Conservation (phyloP, 35 echinoderm and acorn worm genomes). For the Stichopus chloronotus region DNA sequence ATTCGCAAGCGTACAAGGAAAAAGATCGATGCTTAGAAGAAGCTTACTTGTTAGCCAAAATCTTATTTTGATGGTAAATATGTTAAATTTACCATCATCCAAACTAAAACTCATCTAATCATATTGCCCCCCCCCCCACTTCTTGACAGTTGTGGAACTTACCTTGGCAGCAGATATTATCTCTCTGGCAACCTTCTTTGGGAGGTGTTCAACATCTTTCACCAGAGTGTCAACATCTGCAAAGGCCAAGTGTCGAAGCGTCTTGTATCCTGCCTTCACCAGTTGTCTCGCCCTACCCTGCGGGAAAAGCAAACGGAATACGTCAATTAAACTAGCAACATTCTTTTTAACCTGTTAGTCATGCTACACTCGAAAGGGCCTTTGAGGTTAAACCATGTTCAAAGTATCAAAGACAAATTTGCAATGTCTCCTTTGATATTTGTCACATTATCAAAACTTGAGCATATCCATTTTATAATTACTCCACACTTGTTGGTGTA, state of each 20-base stretch:
- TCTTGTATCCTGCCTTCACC: conserved; percentile 85
- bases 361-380: not conserved
- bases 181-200: conserved; percentile 76
- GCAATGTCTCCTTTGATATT: no score
- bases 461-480: no score
- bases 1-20: no score
- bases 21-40: no score
- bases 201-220: conserved; percentile 70
- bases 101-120: not conserved
- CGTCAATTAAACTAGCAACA: not conserved
- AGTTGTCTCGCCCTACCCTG: conserved; percentile 89
- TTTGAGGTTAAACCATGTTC: not conserved
- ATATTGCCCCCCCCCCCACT: not conserved
- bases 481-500: no score
- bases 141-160: not conserved
- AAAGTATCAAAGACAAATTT: no score
- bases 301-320: not conserved
- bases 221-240: conserved; percentile 65
- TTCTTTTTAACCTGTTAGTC: no score
- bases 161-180: conserved; percentile 95
- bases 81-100: no score
- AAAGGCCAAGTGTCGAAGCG: conserved; percentile 80
- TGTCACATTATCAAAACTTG: no score
- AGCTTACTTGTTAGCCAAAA: no score
- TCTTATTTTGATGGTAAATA: no score